Conservation (phyloP, 2,888 invertebrate genomes). For the Lepidocyrtinus sp. region DNA sequence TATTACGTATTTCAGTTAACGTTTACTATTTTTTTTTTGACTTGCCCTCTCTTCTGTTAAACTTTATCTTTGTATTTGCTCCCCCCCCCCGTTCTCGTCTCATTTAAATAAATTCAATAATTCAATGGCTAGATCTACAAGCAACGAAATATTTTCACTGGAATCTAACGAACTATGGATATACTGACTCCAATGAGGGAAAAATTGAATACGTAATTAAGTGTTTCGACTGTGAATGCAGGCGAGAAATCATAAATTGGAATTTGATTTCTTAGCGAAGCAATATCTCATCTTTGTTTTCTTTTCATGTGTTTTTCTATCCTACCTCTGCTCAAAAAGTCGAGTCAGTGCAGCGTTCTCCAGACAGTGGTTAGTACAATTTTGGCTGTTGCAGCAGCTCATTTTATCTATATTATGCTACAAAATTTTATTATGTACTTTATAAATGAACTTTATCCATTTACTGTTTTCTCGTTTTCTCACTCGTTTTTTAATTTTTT, state of each 20-base stretch:
- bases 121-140: too few relatives aligned
- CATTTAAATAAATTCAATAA: neutral
- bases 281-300: conserved; percentile 30
- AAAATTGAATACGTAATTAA: conserved; percentile 7
- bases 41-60: neutral
- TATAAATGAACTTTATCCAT: conserved; percentile 15
- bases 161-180: too few relatives aligned
- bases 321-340: conserved; percentile 55
- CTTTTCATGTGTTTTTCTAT: conserved; percentile 40
- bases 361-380: conserved; percentile 66
- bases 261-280: too few relatives aligned
- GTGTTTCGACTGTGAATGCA: neutral
- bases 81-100: neutral
- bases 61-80: too few relatives aligned
- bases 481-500: conserved; percentile 14
- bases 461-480: neutral
- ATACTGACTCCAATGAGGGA: too few relatives aligned
- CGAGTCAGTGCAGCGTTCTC: conserved; percentile 64
- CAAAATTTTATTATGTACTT: too few relatives aligned
- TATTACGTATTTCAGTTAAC: too few relatives aligned
- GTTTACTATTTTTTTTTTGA: neutral
- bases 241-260: too few relatives aligned
- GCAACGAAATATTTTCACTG: too few relatives aligned
- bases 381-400: conserved; percentile 63
- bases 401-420: conserved; percentile 39